A percentile compares a stretch with the other conserved stretches of the same genome.
These are phyloP conservation scores for Yponomeuta malinellus DNA, from an alignment of 2,888 invertebrate genomes.

Conservation along the genomic window DNA sequence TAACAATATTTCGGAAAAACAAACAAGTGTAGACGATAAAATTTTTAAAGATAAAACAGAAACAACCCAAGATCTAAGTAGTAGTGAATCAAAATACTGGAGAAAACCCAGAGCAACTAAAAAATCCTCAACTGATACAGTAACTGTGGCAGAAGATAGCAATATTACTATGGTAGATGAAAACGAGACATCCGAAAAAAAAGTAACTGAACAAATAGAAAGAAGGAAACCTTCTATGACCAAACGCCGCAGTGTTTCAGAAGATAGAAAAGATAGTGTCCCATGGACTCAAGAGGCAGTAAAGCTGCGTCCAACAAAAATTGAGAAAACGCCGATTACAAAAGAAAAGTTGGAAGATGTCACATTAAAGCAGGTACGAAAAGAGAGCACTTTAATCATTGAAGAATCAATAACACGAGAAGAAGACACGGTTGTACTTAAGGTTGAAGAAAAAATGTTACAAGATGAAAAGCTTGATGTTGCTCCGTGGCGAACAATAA, in stretches of 20 bases:
- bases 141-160: slow-evolving; percentile 16
- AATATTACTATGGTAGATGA: slow-evolving; percentile 27
- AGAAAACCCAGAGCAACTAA: slow-evolving; percentile 33
- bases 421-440: slow-evolving; percentile 75
- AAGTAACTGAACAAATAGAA: not conserved
- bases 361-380: slow-evolving; percentile 49
- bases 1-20: slow-evolving; percentile 19
- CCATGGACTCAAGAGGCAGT: slow-evolving; percentile 80
- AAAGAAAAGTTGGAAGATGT: slow-evolving; percentile 72
- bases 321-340: slow-evolving; percentile 69
- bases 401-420: slow-evolving; percentile 75
- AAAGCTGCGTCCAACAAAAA: slow-evolving; percentile 76
- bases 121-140: slow-evolving; percentile 27
- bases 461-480: slow-evolving; percentile 33
- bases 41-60: slow-evolving; percentile 15
- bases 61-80: slow-evolving; percentile 22
- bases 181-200: slow-evolving; percentile 23
- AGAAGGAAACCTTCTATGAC: slow-evolving; percentile 17
- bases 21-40: slow-evolving; percentile 16
- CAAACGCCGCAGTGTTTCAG: slow-evolving; percentile 27
- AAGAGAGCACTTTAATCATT: slow-evolving; percentile 49
- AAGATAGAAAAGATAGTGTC: slow-evolving; percentile 49
- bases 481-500: slow-evolving; percentile 38
- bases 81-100: slow-evolving; percentile 39
- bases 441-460: slow-evolving; percentile 45